Evolutionary conservation across 1,140 invertebrate genomes (phyloP), one percentile per base, ranked within the genome.

Genomic region (Drosophila albomicans): DNA sequence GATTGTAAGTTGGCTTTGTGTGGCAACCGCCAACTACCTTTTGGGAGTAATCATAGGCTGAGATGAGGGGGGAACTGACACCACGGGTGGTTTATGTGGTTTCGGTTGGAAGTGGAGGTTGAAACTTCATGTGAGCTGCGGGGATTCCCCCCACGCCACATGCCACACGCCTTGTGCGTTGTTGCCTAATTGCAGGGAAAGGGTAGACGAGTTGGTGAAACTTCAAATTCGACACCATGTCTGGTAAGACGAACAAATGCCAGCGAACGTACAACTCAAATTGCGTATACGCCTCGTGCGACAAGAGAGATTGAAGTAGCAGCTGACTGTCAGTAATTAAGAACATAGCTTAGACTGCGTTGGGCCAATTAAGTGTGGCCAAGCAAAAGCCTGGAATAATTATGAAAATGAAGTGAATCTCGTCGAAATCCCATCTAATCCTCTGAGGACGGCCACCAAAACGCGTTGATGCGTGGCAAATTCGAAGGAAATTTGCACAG

Each of bases 231-330:
- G 82, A 87, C 67, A 76, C 82, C 66, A 65, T 30, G 35, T 10
- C 35, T 38, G 35, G 35, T 38, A 38, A 38, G 35, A 38, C 35
- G 35, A 38, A 38, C 35, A 10, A 38, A 38, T 38, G 35, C 35
- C 35, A 38, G 32, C 32, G 5, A 7, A 32, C 32, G 32, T 8
- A 7, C 32, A 5, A 45, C 59, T 59, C 61, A 20, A 57, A 81
- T 78, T 69, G 70, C 81, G 74, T 64, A 89, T 88, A 84, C 77
- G 84, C 80, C 70, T 51, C 48, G 59, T 84, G 48, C 57, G 77
- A 67, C 77, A 76, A 45, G 13, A 30, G 49, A 48, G 10, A 63
- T 52, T 61, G 81, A 81, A 81, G 65, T 30, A 51, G 10, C 6
- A 52, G 67, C 38, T 32, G 20, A 5, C 45, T 57, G 45, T 20